A percentile compares a stretch with the other conserved stretches of the same genome.
Conservation (phyloP, 2,888 invertebrate genomes). For the Drosophila vallismaia region DNA sequence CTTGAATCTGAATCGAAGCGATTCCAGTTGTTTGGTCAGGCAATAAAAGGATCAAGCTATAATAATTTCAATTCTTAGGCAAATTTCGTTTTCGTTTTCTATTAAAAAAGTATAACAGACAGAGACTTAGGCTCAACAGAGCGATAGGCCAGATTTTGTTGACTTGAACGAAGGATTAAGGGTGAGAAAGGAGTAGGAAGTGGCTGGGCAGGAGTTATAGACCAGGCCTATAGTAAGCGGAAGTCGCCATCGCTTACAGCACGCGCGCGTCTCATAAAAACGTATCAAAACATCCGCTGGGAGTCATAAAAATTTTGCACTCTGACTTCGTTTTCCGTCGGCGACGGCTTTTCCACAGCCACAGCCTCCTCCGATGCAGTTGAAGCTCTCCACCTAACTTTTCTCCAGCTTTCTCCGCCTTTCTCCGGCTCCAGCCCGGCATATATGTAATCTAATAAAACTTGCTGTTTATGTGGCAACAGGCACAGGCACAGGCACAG, state of each 20-base stretch:
- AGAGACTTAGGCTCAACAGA: conserved; percentile 48
- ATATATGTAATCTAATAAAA: conserved; percentile 79
- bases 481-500: not conserved
- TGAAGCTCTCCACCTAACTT: conserved; percentile 5
- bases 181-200: not conserved
- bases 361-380: conserved; percentile 17
- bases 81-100: conserved; percentile 53
- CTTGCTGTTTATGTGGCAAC: conserved; percentile 76
- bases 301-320: conserved; percentile 79
- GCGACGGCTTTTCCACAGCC: conserved; percentile 24
- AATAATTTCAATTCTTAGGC: no score
- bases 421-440: conserved; percentile 39
- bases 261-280: conserved; percentile 79
- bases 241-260: conserved; percentile 66
- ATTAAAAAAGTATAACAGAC: conserved; percentile 67
- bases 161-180: not conserved
- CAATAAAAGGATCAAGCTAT: no score
- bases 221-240: conserved; percentile 52
- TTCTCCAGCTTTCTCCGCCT: not conserved
- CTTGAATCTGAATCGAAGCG: conserved; percentile 27
- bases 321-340: conserved; percentile 59
- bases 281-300: conserved; percentile 79
- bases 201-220: conserved; percentile 7
- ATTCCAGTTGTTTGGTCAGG: conserved; percentile 11
- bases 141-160: conserved; percentile 46